Conservation (phyloP, 2,888 invertebrate genomes). For the Lasioglossum leucozonium region DNA sequence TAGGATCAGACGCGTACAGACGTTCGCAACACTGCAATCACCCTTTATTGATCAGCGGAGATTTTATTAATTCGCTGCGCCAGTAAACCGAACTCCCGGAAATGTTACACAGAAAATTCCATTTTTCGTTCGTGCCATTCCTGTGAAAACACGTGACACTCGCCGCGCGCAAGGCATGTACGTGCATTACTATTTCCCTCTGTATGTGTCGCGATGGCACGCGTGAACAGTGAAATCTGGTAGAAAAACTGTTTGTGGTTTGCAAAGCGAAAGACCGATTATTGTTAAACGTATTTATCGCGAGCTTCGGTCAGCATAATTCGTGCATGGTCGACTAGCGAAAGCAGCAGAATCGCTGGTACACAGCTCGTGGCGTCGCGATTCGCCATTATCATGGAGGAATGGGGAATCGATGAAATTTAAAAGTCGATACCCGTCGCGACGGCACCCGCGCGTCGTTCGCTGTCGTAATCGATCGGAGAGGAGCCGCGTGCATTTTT, state of each 20-base stretch:
- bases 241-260: no score
- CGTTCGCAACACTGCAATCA: not conserved
- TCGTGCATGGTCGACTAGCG: not conserved
- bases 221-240: no score
- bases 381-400: slow-evolving; percentile 50
- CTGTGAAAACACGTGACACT: no score
- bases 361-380: slow-evolving; percentile 1
- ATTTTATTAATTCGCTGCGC: not conserved
- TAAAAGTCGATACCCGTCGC: slow-evolving; percentile 58
- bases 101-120: not conserved
- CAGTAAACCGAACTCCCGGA: no score
- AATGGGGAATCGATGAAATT: slow-evolving; percentile 60
- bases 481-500: slow-evolving; percentile 57
- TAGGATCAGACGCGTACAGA: not conserved
- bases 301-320: not conserved
- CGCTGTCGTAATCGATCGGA: slow-evolving; percentile 49
- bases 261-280: not conserved
- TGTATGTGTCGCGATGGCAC: no score
- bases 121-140: no score
- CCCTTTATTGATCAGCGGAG: not conserved
- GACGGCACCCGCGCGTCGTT: not conserved
- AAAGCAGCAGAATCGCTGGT: not conserved
- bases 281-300: not conserved
- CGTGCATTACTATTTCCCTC: no score
- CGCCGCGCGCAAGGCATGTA: no score